phyloP scores from a whole-genome alignment of 2,797 vertebrate species.

The Chrysolophus pictus region DNA sequence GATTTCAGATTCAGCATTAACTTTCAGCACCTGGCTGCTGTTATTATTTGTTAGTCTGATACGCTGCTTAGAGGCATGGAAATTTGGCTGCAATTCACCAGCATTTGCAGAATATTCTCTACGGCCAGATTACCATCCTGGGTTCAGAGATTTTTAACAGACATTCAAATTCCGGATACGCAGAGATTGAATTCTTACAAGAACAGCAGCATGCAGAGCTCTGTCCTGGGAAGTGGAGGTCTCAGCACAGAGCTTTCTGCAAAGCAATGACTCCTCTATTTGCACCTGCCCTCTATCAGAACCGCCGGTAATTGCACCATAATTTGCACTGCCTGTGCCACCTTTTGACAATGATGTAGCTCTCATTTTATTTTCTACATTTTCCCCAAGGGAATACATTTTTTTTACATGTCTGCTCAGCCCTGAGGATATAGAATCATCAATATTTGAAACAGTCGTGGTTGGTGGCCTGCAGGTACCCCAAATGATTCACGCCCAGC shows the following conservation, averaged over 20 bases:
- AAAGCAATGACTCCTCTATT: not conserved
- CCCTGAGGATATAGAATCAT: not conserved
- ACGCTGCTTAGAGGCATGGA: conserved; percentile 53
- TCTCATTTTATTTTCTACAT: conserved; percentile 1
- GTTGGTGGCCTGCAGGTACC: not conserved
- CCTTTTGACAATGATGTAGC: not conserved
- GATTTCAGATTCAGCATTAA: conserved; percentile 80
- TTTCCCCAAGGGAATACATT: not conserved
- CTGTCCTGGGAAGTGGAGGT: not conserved
- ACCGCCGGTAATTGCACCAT: conserved; percentile 18
- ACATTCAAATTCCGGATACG: conserved; percentile 53
- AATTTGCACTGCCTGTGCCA: conserved; percentile 24
- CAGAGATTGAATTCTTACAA: conserved; percentile 27
- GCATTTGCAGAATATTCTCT: conserved; percentile 31
- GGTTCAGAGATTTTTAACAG: conserved; percentile 54
- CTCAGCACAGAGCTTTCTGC: not conserved
- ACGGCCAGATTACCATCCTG: conserved; percentile 30
- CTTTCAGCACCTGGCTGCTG: conserved; percentile 78
- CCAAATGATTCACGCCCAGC: not conserved
- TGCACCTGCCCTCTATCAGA: conserved; percentile 5
- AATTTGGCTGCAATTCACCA: conserved; percentile 73
- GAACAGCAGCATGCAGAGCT: not conserved
- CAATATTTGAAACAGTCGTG: not conserved
- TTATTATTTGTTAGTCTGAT: conserved; percentile 51
- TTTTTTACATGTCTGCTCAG: not conserved